Evolutionary conservation across 2,113 vertebrate species (phyloP).

Genomic region (Glaucidium brasilianum): DNA sequence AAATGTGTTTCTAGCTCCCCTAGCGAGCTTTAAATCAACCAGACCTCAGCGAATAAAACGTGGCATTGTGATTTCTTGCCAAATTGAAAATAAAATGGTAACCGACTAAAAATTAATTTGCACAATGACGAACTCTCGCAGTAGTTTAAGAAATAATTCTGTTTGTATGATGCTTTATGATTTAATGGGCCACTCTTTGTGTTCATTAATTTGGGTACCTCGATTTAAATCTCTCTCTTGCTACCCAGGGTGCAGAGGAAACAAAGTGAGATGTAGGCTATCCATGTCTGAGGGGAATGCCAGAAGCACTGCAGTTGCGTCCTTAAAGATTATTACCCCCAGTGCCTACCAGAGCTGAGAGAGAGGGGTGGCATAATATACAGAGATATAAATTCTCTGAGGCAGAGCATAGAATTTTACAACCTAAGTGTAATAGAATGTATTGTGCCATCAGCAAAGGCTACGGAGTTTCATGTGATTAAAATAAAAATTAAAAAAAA

Average conservation of each 20-base stretch:
- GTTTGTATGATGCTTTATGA: not conserved
- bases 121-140: not conserved
- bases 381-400: slow-evolving; percentile 74
- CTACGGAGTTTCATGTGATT: slow-evolving; percentile 72
- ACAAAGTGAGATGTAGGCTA: not conserved
- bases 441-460: slow-evolving; percentile 76
- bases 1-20: slow-evolving; percentile 36
- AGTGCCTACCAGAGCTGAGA: slow-evolving; percentile 57
- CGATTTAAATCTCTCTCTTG: not conserved
- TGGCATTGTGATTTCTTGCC: slow-evolving; percentile 32
- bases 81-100: slow-evolving; percentile 42
- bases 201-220: slow-evolving; percentile 32
- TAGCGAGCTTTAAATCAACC: slow-evolving; percentile 41
- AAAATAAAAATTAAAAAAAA: slow-evolving; percentile 77
- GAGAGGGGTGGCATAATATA: slow-evolving; percentile 64
- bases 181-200: not conserved
- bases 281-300: not conserved
- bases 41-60: not conserved
- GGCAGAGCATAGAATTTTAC: slow-evolving; percentile 76
- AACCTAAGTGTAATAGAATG: slow-evolving; percentile 73
- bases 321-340: slow-evolving; percentile 71
- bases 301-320: slow-evolving; percentile 39
- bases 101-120: slow-evolving; percentile 8
- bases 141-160: slow-evolving; percentile 11
- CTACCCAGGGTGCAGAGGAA: not conserved